Percentiles rank a stretch among this genome's conserved stretches.
These are phyloP conservation scores for Numida meleagris DNA, from an alignment of 2,113 vertebrate genomes.

Conservation along the genomic window DNA sequence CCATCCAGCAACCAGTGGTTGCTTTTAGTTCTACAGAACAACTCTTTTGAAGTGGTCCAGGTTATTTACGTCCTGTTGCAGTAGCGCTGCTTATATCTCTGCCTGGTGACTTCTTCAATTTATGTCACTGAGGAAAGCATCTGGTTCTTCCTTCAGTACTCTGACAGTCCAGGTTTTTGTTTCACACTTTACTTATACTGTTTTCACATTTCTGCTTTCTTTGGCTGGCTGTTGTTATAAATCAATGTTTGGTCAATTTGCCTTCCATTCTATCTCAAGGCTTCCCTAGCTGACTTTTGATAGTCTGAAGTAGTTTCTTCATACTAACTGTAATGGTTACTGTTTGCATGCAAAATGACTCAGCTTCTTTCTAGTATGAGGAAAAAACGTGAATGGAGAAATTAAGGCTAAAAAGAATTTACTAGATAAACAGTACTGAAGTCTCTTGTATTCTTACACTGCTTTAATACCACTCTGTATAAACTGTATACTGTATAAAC, in stretches of 20 bases:
- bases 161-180: slow-evolving; percentile 58
- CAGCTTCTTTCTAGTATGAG: not conserved
- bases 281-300: not conserved
- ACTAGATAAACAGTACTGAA: not conserved
- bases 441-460: not conserved
- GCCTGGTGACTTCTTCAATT: slow-evolving; percentile 62
- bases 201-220: slow-evolving; percentile 41
- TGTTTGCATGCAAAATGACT: not conserved
- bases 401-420: not conserved
- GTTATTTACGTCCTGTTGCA: slow-evolving; percentile 44
- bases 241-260: slow-evolving; percentile 52
- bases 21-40: slow-evolving; percentile 38
- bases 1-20: not conserved
- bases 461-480: not conserved
- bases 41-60: slow-evolving; percentile 33
- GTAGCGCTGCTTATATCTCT: slow-evolving; percentile 32
- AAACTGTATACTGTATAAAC: not conserved
- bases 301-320: not conserved
- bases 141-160: slow-evolving; percentile 47
- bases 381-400: not conserved
- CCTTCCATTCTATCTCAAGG: slow-evolving; percentile 14
- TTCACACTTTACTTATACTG: slow-evolving; percentile 45
- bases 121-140: slow-evolving; percentile 61
- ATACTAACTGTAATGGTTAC: not conserved
- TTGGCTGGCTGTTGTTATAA: slow-evolving; percentile 45